Evolutionary conservation across 2,888 invertebrate species (phyloP).

Genomic region (Cephus rjabovi): DNA sequence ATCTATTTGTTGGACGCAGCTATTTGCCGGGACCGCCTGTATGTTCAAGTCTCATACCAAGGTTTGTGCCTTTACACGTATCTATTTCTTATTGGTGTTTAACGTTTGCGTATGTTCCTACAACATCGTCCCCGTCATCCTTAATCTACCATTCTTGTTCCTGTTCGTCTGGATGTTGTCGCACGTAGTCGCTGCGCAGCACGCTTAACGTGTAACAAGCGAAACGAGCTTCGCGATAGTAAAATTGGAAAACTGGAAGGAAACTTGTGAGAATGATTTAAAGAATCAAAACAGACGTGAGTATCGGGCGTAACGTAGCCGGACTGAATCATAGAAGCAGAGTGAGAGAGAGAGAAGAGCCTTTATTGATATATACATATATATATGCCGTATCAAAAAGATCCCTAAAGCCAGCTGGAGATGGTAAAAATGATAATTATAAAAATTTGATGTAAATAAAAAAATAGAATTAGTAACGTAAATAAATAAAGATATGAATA

Average conservation of each 20-base stretch:
- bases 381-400: too few species aligned
- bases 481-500: too few species aligned
- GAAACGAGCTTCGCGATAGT: not conserved
- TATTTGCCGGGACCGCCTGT: constrained; percentile 69
- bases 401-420: too few species aligned
- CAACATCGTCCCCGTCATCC: not conserved
- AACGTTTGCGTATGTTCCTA: not conserved
- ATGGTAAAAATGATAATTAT: too few species aligned
- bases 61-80: constrained; percentile 53
- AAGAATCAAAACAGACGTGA: not conserved
- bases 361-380: too few species aligned
- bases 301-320: too few species aligned
- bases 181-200: not conserved
- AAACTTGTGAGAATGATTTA: not conserved
- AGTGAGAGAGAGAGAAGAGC: too few species aligned
- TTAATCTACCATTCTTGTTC: not conserved
- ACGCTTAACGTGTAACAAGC: not conserved
- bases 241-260: not conserved
- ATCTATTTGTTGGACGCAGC: constrained; percentile 63
- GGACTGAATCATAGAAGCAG: too few species aligned
- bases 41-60: constrained; percentile 67
- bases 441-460: too few species aligned
- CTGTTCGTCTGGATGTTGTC: not conserved
- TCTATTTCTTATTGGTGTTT: not conserved
- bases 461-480: too few species aligned